Percentiles rank a stretch among this genome's conserved stretches.
These are phyloP conservation scores for Pantherophis alleghaniensis DNA, from an alignment of 2,797 vertebrate species.

Conservation along the genomic window DNA sequence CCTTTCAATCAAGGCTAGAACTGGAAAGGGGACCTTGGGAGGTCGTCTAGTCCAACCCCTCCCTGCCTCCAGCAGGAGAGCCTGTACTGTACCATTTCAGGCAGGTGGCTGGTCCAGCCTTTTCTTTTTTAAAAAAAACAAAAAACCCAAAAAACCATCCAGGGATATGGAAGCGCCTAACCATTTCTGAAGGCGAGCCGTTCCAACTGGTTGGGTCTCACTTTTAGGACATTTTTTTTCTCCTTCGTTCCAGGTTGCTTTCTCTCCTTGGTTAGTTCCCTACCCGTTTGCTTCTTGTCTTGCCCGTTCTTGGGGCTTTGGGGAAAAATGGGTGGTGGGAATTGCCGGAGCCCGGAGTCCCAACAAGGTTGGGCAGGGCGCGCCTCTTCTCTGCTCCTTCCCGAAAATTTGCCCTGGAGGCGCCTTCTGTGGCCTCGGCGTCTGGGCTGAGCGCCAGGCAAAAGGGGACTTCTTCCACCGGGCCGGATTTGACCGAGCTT, in stretches of 20 bases:
- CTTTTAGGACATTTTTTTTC: neutral
- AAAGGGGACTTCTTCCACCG: neutral
- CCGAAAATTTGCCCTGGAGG: neutral
- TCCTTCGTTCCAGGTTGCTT: neutral
- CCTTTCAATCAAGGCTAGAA: neutral
- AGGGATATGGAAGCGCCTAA: neutral
- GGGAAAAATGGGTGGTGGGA: neutral
- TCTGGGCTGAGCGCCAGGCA: neutral
- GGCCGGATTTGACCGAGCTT: neutral
- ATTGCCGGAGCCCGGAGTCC: neutral
- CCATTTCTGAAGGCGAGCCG: neutral
- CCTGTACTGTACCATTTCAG: neutral
- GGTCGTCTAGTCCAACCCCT: neutral
- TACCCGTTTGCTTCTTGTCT: neutral
- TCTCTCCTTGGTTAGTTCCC: neutral
- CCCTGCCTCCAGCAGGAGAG: too few species aligned
- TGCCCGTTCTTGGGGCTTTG: neutral
- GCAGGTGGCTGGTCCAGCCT: neutral
- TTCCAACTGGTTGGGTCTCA: neutral
- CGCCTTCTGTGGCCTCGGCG: neutral
- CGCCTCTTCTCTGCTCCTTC: neutral
- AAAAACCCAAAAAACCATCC: neutral
- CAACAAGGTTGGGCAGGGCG: neutral
- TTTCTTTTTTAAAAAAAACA: neutral
- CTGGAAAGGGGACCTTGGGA: neutral